Conservation (phyloP, 2,113 vertebrate species). For the Mustelus asterias region DNA sequence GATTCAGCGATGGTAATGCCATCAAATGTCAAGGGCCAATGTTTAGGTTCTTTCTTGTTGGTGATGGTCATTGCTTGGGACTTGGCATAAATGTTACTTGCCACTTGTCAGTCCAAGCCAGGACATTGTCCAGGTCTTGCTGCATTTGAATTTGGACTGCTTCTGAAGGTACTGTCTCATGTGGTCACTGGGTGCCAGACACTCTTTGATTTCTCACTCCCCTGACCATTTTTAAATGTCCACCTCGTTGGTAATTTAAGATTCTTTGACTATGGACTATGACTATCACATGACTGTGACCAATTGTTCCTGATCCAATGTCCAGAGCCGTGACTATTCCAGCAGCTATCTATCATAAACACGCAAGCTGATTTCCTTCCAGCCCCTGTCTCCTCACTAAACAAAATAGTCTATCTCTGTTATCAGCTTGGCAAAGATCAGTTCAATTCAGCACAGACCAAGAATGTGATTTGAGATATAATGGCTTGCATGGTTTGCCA, state of each 20-base stretch:
- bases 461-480: not conserved
- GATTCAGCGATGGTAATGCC: too few relatives aligned
- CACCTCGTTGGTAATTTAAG: not conserved
- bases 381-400: not conserved
- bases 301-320: not conserved
- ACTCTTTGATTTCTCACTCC: too few relatives aligned
- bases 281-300: not conserved
- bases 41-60: too few relatives aligned
- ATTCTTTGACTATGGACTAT: not conserved
- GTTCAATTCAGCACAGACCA: not conserved
- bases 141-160: too few relatives aligned
- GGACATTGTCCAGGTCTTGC: too few relatives aligned
- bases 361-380: not conserved
- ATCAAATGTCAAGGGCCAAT: too few relatives aligned
- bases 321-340: too few relatives aligned
- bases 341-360: not conserved
- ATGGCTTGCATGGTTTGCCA: not conserved
- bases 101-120: too few relatives aligned
- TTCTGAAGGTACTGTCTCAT: not conserved
- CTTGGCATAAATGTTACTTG: too few relatives aligned
- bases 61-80: too few relatives aligned
- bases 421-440: not conserved
- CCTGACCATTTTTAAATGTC: not conserved
- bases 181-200: not conserved
- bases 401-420: not conserved